These are phyloP conservation scores for Platysternon megacephalum DNA, from an alignment of 2,113 vertebrate genomes.

Conservation along the genomic window DNA sequence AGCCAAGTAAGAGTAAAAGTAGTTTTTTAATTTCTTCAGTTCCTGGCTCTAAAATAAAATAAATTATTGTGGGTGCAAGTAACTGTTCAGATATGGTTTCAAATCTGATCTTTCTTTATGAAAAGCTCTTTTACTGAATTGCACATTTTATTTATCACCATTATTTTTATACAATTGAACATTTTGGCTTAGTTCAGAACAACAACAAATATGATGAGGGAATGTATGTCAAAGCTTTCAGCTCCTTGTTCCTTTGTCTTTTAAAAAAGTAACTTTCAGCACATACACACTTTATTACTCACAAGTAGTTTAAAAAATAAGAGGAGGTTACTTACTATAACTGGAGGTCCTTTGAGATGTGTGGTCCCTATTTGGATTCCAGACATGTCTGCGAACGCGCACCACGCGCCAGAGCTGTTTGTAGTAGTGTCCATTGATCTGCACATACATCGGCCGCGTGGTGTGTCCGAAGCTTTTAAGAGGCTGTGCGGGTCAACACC, in stretches of 20 bases:
- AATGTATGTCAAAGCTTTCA: neutral
- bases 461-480: no score
- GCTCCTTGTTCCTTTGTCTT: neutral
- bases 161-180: neutral
- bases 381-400: no score
- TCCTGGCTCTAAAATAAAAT: slow-evolving; percentile 87
- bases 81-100: neutral
- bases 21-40: slow-evolving; percentile 95
- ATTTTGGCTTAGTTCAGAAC: neutral
- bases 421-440: no score
- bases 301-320: neutral
- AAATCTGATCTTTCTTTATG: neutral
- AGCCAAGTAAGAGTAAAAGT: slow-evolving; percentile 93
- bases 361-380: no score
- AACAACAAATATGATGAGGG: neutral
- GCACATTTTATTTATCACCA: neutral
- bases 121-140: neutral
- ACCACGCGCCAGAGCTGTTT: no score
- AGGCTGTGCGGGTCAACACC: no score
- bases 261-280: neutral
- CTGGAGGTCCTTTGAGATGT: no score
- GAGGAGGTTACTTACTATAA: neutral
- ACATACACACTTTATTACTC: neutral
- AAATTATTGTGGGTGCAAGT: slow-evolving; percentile 9
- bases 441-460: no score